phyloP scores from a whole-genome alignment of 2,797 vertebrate genomes.

The Enteromius afrohamiltoni region DNA sequence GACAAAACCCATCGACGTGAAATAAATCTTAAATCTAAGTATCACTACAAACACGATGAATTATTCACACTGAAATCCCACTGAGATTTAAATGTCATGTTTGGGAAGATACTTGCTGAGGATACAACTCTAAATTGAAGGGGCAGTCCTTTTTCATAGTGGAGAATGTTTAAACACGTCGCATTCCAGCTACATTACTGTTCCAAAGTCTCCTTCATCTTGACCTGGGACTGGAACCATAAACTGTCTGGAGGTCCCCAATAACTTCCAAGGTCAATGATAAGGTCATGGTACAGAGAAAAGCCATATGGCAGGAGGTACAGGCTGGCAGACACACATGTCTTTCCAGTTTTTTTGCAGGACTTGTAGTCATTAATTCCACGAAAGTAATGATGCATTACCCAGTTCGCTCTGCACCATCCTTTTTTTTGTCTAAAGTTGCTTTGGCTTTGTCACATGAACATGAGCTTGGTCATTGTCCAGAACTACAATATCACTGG shows the following conservation, averaged over 20 bases:
- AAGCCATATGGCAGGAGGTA: slow-evolving; percentile 55
- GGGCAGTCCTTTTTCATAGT: slow-evolving; percentile 20
- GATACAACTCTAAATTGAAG: slow-evolving; percentile 37
- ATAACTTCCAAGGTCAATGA: slow-evolving; percentile 62
- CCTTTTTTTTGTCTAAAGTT: slow-evolving; percentile 58
- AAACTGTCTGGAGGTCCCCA: slow-evolving; percentile 56
- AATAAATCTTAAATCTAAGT: slow-evolving; percentile 65
- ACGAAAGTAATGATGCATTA: slow-evolving; percentile 57
- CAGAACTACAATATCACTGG: slow-evolving; percentile 74
- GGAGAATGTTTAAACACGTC: slow-evolving; percentile 45
- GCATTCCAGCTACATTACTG: slow-evolving; percentile 52
- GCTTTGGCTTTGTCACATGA: slow-evolving; percentile 67
- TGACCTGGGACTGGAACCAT: slow-evolving; percentile 52
- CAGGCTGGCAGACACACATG: slow-evolving; percentile 50
- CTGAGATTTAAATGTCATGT: slow-evolving; percentile 59
- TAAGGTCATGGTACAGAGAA: slow-evolving; percentile 50
- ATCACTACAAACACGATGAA: slow-evolving; percentile 55
- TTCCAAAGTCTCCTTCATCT: slow-evolving; percentile 53
- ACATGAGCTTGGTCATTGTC: slow-evolving; percentile 76
- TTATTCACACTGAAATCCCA: slow-evolving; percentile 49
- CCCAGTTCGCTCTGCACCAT: slow-evolving; percentile 33
- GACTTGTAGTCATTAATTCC: slow-evolving; percentile 50
- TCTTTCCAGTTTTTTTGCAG: slow-evolving; percentile 59
- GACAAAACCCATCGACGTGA: slow-evolving; percentile 53
- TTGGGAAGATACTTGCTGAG: slow-evolving; percentile 38